phyloP scores from a whole-genome alignment of 2,113 vertebrate genomes.

The Diadophis punctatus region DNA sequence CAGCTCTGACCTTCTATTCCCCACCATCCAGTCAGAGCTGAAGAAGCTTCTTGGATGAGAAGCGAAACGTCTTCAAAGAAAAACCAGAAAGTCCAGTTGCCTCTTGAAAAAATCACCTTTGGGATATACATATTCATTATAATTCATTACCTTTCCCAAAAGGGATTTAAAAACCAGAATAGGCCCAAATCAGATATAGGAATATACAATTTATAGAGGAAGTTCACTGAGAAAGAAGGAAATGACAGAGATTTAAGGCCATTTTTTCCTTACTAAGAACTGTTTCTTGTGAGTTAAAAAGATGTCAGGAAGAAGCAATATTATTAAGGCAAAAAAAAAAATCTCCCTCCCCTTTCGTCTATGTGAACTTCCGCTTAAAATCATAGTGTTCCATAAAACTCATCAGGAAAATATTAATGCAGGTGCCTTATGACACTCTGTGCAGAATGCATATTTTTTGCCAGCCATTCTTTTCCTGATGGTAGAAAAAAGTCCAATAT shows the following conservation, averaged over 20 bases:
- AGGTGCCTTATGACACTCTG: neutral
- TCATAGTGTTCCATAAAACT: neutral
- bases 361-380: neutral
- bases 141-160: neutral
- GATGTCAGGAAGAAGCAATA: neutral
- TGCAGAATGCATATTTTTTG: neutral
- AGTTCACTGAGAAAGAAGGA: neutral
- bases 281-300: neutral
- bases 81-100: no score
- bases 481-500: neutral
- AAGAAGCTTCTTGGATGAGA: no score
- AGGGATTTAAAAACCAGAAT: neutral
- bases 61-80: no score
- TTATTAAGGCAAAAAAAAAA: neutral
- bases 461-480: neutral
- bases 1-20: no score
- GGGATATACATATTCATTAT: neutral
- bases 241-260: neutral
- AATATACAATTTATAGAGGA: neutral
- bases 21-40: no score
- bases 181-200: neutral
- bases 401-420: neutral
- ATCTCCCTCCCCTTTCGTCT: neutral
- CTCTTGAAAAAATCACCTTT: no score
- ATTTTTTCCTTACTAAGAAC: neutral